A percentile compares a stretch with the other conserved stretches of the same genome.
Conservation (phyloP, 2,888 invertebrate species). For the Nipponacmea schrenckii region DNA sequence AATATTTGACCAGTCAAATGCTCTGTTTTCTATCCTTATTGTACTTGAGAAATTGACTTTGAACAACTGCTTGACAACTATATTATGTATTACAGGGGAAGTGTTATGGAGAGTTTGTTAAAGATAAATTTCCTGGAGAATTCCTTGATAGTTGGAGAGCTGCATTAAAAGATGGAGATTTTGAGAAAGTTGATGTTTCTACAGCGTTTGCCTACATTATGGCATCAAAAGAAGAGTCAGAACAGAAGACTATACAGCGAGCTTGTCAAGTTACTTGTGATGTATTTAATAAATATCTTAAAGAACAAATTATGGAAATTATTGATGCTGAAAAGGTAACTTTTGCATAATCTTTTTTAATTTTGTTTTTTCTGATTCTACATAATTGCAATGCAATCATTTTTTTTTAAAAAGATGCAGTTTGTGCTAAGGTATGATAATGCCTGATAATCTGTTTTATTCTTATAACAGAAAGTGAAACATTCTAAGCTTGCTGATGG, state of each 20-base stretch:
- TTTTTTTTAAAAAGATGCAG: no score
- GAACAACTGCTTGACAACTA: no score
- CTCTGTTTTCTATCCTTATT: no score
- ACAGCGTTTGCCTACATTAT: constrained; percentile 85
- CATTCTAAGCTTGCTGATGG: constrained; percentile 95
- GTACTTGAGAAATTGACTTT: no score
- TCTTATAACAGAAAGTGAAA: constrained; percentile 84
- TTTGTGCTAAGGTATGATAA: neutral
- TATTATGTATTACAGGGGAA: constrained; percentile 74
- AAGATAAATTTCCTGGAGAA: constrained; percentile 93
- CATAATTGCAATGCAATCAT: no score
- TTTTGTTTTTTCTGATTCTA: neutral
- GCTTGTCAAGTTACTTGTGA: constrained; percentile 93
- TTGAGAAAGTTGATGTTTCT: constrained; percentile 86
- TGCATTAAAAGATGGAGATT: constrained; percentile 79
- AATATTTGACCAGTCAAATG: no score
- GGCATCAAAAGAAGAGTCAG: constrained; percentile 94
- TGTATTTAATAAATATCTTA: constrained; percentile 94
- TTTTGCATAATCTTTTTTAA: no score
- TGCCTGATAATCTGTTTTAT: neutral
- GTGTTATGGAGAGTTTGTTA: constrained; percentile 87
- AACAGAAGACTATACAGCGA: constrained; percentile 88
- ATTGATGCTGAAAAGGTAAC: constrained; percentile 88
- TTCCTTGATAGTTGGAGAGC: constrained; percentile 93
- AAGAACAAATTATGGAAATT: constrained; percentile 98